Conservation (phyloP, 2,888 invertebrate genomes). For the Mimas tiliae region DNA sequence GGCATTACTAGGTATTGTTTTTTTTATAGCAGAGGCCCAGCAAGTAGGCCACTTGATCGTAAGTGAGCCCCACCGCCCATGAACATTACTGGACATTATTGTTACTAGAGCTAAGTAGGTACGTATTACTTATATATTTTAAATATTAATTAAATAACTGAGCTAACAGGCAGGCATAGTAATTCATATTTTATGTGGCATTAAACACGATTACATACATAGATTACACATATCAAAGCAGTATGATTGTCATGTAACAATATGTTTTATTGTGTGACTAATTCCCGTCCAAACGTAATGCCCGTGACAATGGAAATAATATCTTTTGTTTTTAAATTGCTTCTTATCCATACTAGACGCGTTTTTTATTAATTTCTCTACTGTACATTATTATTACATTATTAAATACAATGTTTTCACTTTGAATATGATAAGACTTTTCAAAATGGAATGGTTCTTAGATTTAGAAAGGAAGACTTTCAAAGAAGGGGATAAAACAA, state of each 20-base stretch:
- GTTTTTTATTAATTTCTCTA: neutral
- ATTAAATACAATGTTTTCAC: neutral
- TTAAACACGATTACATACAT: neutral
- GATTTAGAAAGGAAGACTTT: too few relatives aligned
- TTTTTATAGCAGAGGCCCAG: too few relatives aligned
- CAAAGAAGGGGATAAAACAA: too few relatives aligned
- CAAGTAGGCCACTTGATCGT: too few relatives aligned
- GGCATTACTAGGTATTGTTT: too few relatives aligned
- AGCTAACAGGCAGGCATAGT: neutral
- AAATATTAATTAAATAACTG: too few relatives aligned
- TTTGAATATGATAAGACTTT: too few relatives aligned
- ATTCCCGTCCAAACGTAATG: slow-evolving; percentile 1
- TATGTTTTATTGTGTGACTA: slow-evolving; percentile 19
- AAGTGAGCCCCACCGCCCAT: too few relatives aligned
- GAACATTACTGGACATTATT: too few relatives aligned
- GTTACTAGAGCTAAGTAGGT: too few relatives aligned
- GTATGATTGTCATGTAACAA: neutral
- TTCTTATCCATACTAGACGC: neutral
- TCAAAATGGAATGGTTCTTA: too few relatives aligned
- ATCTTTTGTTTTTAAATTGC: slow-evolving; percentile 14
- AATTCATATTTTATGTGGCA: neutral
- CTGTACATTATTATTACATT: neutral
- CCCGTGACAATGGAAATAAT: neutral
- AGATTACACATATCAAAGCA: neutral
- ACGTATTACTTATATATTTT: too few relatives aligned